Evolutionary conservation across 2,113 vertebrate species (phyloP), one percentile per base, ranked within the genome.

Genomic region (Camelus bactrianus): DNA sequence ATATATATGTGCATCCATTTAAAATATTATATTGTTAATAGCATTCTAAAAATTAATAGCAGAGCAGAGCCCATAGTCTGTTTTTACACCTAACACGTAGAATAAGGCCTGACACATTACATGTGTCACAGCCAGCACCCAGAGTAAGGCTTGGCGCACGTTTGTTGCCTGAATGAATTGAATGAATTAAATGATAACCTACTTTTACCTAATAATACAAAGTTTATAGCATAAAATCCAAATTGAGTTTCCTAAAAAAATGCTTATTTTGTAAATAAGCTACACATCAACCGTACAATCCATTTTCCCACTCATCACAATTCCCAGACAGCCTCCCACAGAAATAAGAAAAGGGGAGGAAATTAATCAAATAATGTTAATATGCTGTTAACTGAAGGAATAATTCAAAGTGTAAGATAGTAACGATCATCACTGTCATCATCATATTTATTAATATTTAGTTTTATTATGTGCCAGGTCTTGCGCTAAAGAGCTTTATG

Each of bases 201-300:
- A 76, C 28, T 65, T 92, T 81, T 64, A 95, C 58, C 46, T 32
- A 89, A 19, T 32, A 85, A 73, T 48, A 28, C 42, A 88, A 42
- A 76, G 30, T 72, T 95, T 89, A 46, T 32, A 93, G 69, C 20
- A 91, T 54, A 69, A 91, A 91, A 92, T 69, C 60, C 32, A 89
- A 88, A 83, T 1, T 9, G 24, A 15, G 24, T 32, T 92, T 75
- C 32, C 17, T 26, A 88, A 85, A 72, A 42, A 79, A 89, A 72
- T 65, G 26, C 3, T 42, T 73, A 65, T 60, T 93, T n/a, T 90
- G 8, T 88, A 90, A 73, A 52, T 64, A 94, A 97, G 32, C 26
- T 67, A 89, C 15, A 80, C 11, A 64, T 50, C 62, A 95, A 60
- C 8, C 11, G 14, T 16, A 70, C 11, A 72, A 91, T 20, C n/a